A percentile compares a stretch with the other conserved stretches of the same genome.
Conservation (phyloP, 2,888 invertebrate genomes). For the Blastobasis lacticolella region DNA sequence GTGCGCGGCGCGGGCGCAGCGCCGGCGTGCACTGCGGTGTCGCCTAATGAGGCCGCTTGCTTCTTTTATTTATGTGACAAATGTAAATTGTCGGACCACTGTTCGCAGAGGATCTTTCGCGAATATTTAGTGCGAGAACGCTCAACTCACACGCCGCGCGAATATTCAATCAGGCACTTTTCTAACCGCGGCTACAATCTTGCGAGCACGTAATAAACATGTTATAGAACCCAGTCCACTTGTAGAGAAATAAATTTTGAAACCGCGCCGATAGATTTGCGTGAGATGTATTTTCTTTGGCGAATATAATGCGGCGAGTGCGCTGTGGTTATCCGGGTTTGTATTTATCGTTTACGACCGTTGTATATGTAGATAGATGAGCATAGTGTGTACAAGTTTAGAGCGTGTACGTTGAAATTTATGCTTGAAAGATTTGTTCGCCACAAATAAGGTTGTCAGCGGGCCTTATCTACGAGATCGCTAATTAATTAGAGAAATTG, state of each 20-base stretch:
- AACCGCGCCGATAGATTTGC: constrained; percentile 16
- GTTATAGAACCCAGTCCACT: constrained; percentile 32
- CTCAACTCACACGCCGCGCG: constrained; percentile 34
- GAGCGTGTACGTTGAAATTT: constrained; percentile 69
- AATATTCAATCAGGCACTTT: constrained; percentile 49
- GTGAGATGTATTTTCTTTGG: constrained; percentile 20
- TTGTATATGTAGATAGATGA: constrained; percentile 42
- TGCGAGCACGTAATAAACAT: constrained; percentile 36
- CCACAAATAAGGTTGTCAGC: constrained; percentile 75
- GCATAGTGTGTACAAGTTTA: constrained; percentile 67
- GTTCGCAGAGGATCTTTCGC: constrained; percentile 44
- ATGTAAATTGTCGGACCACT: constrained; percentile 50
- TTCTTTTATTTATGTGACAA: constrained; percentile 67
- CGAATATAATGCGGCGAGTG: constrained; percentile 9
- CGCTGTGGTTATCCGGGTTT: constrained; percentile 10
- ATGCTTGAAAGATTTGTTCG: constrained; percentile 71
- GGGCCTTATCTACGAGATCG: constrained; percentile 70
- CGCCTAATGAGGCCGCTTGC: constrained; percentile 60
- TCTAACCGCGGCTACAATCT: constrained; percentile 34
- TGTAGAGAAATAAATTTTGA: constrained; percentile 27
- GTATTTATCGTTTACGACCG: constrained; percentile 46
- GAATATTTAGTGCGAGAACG: constrained; percentile 50
- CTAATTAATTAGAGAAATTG: constrained; percentile 75
- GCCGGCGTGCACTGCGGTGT: constrained; percentile 28
- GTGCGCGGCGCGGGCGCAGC: constrained; percentile 14